A percentile compares a stretch with the other conserved stretches of the same genome.
Conservation (phyloP, 2,113 vertebrate species). For the Corynorhinus townsendii region DNA sequence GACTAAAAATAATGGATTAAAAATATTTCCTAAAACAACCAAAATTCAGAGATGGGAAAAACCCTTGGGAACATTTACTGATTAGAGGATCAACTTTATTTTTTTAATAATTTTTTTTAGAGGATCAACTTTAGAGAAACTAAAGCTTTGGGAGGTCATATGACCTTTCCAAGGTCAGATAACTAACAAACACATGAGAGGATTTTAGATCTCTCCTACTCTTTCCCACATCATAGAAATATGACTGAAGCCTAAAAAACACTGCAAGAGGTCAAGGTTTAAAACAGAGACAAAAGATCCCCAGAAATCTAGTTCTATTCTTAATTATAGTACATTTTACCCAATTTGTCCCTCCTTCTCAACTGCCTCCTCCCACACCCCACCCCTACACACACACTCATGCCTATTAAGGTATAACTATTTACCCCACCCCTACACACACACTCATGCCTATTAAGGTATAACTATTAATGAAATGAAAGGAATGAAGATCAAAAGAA, state of each 20-base stretch:
- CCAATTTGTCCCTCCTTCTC: background rate
- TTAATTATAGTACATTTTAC: conserved; percentile 22
- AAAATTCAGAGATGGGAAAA: background rate
- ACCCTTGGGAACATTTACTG: background rate
- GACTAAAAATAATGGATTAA: background rate
- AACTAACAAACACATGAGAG: background rate
- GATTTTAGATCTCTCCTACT: background rate
- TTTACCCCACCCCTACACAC: background rate
- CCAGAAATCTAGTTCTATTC: background rate
- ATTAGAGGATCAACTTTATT: background rate
- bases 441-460: background rate
- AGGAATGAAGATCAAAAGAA: conserved; percentile 31
- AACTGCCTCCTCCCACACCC: background rate
- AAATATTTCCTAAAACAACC: background rate
- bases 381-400: background rate
- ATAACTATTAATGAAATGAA: conserved; percentile 20
- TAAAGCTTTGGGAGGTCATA: background rate
- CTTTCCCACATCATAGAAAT: background rate
- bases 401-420: background rate
- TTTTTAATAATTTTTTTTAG: no score
- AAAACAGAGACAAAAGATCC: background rate
- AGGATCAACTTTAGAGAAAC: background rate
- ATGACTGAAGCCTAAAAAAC: background rate
- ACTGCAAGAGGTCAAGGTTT: background rate
- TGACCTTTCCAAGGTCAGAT: background rate